phyloP scores from a whole-genome alignment of 1,140 invertebrate genomes.

The Apis florea region DNA sequence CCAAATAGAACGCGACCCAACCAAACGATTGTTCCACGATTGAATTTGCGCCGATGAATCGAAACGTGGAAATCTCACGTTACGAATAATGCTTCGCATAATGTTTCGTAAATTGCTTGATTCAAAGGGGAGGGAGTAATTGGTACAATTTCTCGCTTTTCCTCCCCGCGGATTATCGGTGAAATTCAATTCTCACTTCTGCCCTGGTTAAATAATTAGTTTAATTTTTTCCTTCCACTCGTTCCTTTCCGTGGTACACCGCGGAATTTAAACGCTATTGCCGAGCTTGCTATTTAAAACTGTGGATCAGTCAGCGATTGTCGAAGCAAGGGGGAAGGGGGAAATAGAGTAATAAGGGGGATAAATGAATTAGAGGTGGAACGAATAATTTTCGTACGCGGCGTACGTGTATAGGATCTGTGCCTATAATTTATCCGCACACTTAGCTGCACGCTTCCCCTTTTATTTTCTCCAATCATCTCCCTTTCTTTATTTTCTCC shows the following conservation, averaged over 20 bases:
- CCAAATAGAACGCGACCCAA: not conserved
- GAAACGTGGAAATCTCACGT: no score
- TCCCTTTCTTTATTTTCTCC: not conserved
- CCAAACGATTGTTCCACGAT: not conserved
- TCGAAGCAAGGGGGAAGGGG: not conserved
- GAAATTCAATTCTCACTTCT: conserved; percentile 15
- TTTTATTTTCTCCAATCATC: conserved; percentile 9
- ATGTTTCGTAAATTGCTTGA: no score
- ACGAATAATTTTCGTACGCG: conserved; percentile 60
- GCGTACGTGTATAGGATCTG: no score
- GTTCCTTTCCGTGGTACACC: not conserved
- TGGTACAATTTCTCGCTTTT: not conserved
- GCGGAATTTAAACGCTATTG: conserved; percentile 11
- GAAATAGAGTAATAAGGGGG: conserved; percentile 38
- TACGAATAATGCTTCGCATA: no score
- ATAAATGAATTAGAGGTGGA: conserved; percentile 65
- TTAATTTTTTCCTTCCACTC: not conserved
- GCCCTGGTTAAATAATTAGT: not conserved
- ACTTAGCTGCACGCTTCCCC: conserved; percentile 38
- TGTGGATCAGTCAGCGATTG: conserved; percentile 2
- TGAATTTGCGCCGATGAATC: no score
- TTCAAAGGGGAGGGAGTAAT: no score
- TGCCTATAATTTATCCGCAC: conserved; percentile 54
- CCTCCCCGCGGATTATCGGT: not conserved
- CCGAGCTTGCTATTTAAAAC: conserved; percentile 25